Evolutionary conservation across 1,140 invertebrate species (phyloP), one percentile per base, ranked within the genome.

Genomic region (Triops cancriformis): DNA sequence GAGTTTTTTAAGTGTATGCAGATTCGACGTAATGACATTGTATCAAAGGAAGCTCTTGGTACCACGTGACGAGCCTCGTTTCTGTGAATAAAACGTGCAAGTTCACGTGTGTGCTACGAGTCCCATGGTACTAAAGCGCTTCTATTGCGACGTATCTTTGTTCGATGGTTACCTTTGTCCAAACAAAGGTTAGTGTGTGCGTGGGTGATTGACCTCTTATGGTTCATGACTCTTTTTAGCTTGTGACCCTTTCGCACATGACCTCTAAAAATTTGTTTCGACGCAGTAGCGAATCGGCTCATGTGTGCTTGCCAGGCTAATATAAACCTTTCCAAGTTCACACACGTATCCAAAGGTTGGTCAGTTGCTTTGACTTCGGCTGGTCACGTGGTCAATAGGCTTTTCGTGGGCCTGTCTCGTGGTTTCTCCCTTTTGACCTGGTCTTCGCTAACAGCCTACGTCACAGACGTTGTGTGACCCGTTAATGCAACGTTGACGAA

Each of bases 201-300:
- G 14, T 64, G 51, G 51, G 51, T 64, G 51, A 64, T 6, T 64
- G 51, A 64, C 51, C 51, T 64, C 51, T 64, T 64, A 64, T 64
- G 51, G 51, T 18, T 64, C 51, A 23, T 23, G 51, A 64, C 51
- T 64, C 51, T 64, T 64, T 64, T 64, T 64, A 64, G n/a, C 51
- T 12, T 64, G 51, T 9, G 51, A 64, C 51, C 51, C 51, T 18
- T 64, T 18, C 51, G 31, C 23, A 64, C 51, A 23, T 64, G 51
- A 64, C 51, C 51, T 23, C n/a, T 64, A 64, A 64, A 64, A 18
- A n/a, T 64, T 64, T 23, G 51, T 64, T 64, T 1, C 18, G 51
- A 64, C 51, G 23, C 14, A n/a, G 31, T 37, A 37, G 23, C 14
- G 51, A 64, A 18, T n/a, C 51, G 14, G 10, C 2, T 23, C 14